These are phyloP conservation scores for Anniella stebbinsi DNA, from an alignment of 2,797 vertebrate genomes.

Conservation along the genomic window DNA sequence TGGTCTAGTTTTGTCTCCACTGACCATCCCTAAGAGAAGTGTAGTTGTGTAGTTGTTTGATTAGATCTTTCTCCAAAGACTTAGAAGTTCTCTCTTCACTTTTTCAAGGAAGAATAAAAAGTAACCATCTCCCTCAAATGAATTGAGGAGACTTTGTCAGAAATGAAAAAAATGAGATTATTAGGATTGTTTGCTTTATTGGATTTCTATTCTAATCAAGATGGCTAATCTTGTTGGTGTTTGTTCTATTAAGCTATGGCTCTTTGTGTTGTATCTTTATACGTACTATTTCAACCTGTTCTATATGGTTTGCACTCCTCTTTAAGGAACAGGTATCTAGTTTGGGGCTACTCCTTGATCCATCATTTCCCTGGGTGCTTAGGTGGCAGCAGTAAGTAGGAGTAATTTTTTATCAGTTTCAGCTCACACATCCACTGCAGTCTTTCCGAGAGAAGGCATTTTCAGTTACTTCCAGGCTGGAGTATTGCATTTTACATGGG, in stretches of 20 bases:
- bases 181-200: not conserved
- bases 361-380: not conserved
- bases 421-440: not conserved
- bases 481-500: not conserved
- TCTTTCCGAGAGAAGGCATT: not conserved
- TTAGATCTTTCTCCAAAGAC: slow-evolving; percentile 9
- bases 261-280: not conserved
- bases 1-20: not conserved
- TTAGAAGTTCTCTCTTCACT: not conserved
- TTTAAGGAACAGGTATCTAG: not conserved
- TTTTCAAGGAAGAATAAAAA: not conserved
- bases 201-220: not conserved
- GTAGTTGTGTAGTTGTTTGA: slow-evolving; percentile 2
- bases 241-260: not conserved
- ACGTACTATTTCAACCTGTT: not conserved
- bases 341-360: not conserved
- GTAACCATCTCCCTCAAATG: not conserved
- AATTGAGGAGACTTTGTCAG: not conserved
- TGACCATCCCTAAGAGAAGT: not conserved
- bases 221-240: not conserved
- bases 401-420: not conserved
- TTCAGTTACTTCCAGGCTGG: not conserved
- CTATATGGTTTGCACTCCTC: too few relatives aligned
- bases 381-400: too few relatives aligned
- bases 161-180: not conserved